Conservation (phyloP, 2,797 vertebrate genomes). For the Anguilla pacifica region DNA sequence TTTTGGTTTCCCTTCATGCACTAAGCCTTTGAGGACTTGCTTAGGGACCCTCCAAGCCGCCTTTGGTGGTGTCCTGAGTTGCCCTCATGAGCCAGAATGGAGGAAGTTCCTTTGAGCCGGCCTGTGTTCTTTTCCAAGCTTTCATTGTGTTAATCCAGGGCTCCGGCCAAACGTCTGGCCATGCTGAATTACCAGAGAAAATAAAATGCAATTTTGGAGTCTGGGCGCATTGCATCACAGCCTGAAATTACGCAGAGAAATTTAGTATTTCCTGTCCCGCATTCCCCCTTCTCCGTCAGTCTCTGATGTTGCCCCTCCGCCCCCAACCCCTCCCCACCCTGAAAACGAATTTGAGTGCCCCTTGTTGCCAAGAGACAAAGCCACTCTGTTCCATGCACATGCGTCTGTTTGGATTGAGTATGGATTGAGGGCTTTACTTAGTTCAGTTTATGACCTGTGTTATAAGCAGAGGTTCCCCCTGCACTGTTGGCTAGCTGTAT, state of each 20-base stretch:
- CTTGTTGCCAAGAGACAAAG: slow-evolving; percentile 55
- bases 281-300: slow-evolving; percentile 30
- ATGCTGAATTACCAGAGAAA: slow-evolving; percentile 59
- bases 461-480: not conserved
- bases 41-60: not conserved
- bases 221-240: slow-evolving; percentile 56
- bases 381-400: slow-evolving; percentile 54
- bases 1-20: not conserved
- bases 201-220: slow-evolving; percentile 56
- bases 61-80: slow-evolving; percentile 46
- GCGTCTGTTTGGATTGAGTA: slow-evolving; percentile 34
- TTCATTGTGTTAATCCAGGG: slow-evolving; percentile 58
- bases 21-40: not conserved
- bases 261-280: slow-evolving; percentile 51
- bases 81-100: slow-evolving; percentile 44
- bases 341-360: slow-evolving; percentile 49
- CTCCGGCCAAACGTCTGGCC: slow-evolving; percentile 53
- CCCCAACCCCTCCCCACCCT: slow-evolving; percentile 28
- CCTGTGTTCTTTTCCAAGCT: slow-evolving; percentile 43
- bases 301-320: slow-evolving; percentile 13
- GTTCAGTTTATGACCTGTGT: not conserved
- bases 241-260: slow-evolving; percentile 63
- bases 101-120: slow-evolving; percentile 34
- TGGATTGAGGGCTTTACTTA: not conserved
- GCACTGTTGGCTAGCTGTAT: not conserved